A percentile compares a stretch with the other conserved stretches of the same genome.
These are phyloP conservation scores for Protophormia terraenovae DNA, from an alignment of 2,888 invertebrate species.

Conservation along the genomic window DNA sequence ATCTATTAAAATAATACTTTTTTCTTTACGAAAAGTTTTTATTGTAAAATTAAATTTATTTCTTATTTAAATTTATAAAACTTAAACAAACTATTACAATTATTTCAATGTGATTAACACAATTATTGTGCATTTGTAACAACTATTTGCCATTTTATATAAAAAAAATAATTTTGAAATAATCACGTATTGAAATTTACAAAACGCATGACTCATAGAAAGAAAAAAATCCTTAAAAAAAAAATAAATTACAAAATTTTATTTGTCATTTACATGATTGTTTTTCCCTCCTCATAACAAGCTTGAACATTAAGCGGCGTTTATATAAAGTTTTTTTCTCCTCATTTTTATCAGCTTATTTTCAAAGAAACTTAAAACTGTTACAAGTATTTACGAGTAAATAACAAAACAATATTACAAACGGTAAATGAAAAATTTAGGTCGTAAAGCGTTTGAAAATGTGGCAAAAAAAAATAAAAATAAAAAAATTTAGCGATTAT, in stretches of 20 bases:
- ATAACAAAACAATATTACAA: slow-evolving; percentile 28
- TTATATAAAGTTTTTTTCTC: not conserved
- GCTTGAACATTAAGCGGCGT: not conserved
- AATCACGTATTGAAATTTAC: not conserved
- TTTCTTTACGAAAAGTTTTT: too few species aligned
- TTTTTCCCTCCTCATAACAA: not conserved
- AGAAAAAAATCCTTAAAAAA: slow-evolving; percentile 1
- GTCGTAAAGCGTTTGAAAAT: slow-evolving; percentile 45
- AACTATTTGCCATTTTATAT: not conserved
- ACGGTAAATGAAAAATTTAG: slow-evolving; percentile 27
- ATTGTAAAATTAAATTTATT: too few species aligned
- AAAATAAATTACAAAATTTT: not conserved
- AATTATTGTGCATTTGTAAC: not conserved
- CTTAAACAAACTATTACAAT: not conserved
- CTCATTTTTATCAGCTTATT: slow-evolving; percentile 24
- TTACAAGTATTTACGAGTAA: slow-evolving; percentile 38
- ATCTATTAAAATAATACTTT: too few species aligned
- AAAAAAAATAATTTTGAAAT: not conserved
- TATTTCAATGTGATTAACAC: not conserved
- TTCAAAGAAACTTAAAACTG: slow-evolving; percentile 4
- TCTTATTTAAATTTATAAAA: too few species aligned
- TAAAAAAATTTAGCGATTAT: slow-evolving; percentile 26
- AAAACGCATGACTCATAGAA: not conserved
- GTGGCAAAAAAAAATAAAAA: not conserved
- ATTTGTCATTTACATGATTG: slow-evolving; percentile 11